phyloP scores from a whole-genome alignment of 2,888 invertebrate genomes.

The Trichogramma dendrolimi region DNA sequence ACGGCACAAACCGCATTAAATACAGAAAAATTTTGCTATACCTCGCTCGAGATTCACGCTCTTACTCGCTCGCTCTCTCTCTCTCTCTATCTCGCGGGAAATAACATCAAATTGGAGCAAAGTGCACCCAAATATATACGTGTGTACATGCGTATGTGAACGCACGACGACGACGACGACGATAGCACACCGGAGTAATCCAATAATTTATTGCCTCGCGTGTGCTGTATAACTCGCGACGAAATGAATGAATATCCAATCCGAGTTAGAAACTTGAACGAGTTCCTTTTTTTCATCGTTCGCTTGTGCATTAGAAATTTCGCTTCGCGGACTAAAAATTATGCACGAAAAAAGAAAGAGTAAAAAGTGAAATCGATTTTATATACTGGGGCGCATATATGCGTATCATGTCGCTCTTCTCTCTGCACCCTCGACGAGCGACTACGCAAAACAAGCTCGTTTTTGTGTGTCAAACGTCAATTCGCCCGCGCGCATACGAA shows the following conservation, averaged over 20 bases:
- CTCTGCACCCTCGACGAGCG: no score
- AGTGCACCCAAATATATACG: neutral
- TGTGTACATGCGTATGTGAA: no score
- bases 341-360: no score
- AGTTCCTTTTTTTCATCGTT: no score
- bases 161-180: neutral
- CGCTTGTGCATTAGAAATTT: no score
- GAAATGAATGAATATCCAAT: slow-evolving; percentile 15
- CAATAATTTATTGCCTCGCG: slow-evolving; percentile 13
- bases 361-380: no score
- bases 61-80: neutral
- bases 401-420: no score
- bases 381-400: no score
- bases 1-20: neutral
- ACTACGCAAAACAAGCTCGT: no score
- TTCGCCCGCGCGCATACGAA: no score
- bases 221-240: neutral
- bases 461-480: no score
- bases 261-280: neutral
- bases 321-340: no score
- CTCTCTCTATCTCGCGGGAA: slow-evolving; percentile 7
- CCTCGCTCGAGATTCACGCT: neutral
- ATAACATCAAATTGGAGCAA: slow-evolving; percentile 16
- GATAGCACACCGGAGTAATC: slow-evolving; percentile 13
- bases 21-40: neutral